Conservation (phyloP, 2,888 invertebrate genomes). For the Cheilosia scutellata region DNA sequence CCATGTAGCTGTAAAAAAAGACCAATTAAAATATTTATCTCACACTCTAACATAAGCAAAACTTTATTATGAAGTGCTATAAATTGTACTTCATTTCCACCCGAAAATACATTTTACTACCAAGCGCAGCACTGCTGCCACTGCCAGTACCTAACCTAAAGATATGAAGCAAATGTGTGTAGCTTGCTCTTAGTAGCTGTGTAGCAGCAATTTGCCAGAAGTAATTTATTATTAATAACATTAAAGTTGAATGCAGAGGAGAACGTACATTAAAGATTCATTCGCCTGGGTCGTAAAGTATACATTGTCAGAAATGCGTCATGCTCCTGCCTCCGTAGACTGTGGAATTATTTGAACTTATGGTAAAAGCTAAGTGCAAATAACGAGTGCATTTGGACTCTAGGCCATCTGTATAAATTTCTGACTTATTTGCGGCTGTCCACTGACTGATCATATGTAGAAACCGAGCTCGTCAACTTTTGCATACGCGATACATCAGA, state of each 20-base stretch:
- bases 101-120: slow-evolving; percentile 36
- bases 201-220: slow-evolving; percentile 23
- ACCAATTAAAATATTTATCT: neutral
- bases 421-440: neutral
- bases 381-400: neutral
- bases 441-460: neutral
- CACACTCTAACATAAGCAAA: neutral
- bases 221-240: slow-evolving; percentile 45
- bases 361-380: neutral
- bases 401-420: neutral
- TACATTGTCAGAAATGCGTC: slow-evolving; percentile 4
- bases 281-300: slow-evolving; percentile 28
- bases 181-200: slow-evolving; percentile 1
- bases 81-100: slow-evolving; percentile 16
- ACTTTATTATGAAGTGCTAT: slow-evolving; percentile 10
- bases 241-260: slow-evolving; percentile 16
- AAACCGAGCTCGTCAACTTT: neutral
- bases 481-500: neutral
- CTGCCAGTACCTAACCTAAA: neutral
- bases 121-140: slow-evolving; percentile 8
- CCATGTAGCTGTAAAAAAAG: neutral
- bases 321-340: neutral
- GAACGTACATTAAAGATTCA: slow-evolving; percentile 36
- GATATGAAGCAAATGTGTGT: neutral
- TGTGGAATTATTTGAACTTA: slow-evolving; percentile 6